Percentiles rank a stretch among this genome's conserved stretches.
Conservation (phyloP, 2,113 vertebrate species). For the Ctenomys sociabilis region DNA sequence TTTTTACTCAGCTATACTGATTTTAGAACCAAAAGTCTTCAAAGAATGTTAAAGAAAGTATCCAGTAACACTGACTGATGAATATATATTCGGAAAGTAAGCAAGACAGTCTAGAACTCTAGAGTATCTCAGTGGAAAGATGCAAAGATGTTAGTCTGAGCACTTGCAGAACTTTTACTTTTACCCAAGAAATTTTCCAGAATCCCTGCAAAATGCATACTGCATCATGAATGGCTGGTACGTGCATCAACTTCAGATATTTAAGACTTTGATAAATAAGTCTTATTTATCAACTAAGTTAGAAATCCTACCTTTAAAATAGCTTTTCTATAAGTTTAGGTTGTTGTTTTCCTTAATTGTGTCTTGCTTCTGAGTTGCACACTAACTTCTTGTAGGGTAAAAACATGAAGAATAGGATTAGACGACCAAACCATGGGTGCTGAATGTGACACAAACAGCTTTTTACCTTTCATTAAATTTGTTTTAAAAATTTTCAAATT, state of each 20-base stretch:
- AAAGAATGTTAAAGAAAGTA: not conserved
- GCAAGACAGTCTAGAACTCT: not conserved
- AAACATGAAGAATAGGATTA: not conserved
- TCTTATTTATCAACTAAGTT: not conserved
- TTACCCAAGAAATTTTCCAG: not conserved
- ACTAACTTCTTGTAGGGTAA: not conserved
- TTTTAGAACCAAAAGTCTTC: not conserved
- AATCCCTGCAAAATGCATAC: not conserved
- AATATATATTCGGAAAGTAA: not conserved
- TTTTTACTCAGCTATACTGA: not conserved
- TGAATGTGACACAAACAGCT: not conserved
- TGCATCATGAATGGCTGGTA: not conserved
- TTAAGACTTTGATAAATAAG: slow-evolving; percentile 1
- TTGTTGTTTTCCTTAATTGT: not conserved
- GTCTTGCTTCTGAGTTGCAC: not conserved
- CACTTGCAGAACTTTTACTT: not conserved
- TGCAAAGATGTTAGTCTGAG: not conserved
- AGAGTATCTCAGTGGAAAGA: not conserved
- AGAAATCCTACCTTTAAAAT: not conserved
- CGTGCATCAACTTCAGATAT: not conserved
- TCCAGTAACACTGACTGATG: not conserved
- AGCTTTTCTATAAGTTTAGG: not conserved
- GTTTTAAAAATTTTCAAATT: slow-evolving; percentile 1
- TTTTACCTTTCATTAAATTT: not conserved
- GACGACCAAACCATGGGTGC: not conserved